Evolutionary conservation across 2,888 invertebrate genomes (phyloP).

Genomic region (Ptychoptera contaminata): DNA sequence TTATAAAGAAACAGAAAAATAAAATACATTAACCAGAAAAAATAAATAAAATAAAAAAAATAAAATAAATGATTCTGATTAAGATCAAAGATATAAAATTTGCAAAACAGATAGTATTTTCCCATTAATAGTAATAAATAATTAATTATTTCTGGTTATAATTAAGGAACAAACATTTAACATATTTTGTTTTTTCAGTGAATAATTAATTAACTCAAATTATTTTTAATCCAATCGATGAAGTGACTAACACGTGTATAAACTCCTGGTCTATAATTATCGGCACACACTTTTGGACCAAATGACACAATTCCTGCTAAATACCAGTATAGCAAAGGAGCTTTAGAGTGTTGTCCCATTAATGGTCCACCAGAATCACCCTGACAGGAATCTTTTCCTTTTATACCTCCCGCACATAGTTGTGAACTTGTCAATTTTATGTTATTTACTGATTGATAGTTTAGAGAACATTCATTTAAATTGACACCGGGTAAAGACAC

Average conservation of each 20-base stretch:
- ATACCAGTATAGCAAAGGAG: constrained; percentile 29
- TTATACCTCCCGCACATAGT: constrained; percentile 42
- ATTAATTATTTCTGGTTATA: too few species aligned
- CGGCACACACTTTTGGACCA: constrained; percentile 44
- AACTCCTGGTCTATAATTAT: constrained; percentile 43
- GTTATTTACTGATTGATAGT: constrained; percentile 35
- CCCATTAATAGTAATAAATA: too few species aligned
- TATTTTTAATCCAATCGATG: constrained; percentile 38
- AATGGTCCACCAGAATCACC: constrained; percentile 50
- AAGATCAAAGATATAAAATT: too few species aligned
- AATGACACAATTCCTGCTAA: constrained; percentile 45
- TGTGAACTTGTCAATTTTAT: constrained; percentile 32
- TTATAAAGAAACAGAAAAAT: too few species aligned
- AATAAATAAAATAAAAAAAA: too few species aligned
- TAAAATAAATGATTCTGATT: too few species aligned
- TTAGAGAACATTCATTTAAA: constrained; percentile 32
- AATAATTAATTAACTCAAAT: constrained; percentile 10
- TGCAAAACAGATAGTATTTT: too few species aligned
- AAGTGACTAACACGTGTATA: constrained; percentile 42
- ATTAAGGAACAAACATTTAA: too few species aligned
- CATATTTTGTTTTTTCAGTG: background rate
- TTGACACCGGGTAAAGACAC: constrained; percentile 34
- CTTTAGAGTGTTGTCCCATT: constrained; percentile 28
- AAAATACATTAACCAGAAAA: too few species aligned
- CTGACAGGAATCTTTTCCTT: constrained; percentile 36